Percentiles rank a stretch among this genome's conserved stretches.
Conservation (phyloP, 2,113 vertebrate species). For the Neotragus moschatus region DNA sequence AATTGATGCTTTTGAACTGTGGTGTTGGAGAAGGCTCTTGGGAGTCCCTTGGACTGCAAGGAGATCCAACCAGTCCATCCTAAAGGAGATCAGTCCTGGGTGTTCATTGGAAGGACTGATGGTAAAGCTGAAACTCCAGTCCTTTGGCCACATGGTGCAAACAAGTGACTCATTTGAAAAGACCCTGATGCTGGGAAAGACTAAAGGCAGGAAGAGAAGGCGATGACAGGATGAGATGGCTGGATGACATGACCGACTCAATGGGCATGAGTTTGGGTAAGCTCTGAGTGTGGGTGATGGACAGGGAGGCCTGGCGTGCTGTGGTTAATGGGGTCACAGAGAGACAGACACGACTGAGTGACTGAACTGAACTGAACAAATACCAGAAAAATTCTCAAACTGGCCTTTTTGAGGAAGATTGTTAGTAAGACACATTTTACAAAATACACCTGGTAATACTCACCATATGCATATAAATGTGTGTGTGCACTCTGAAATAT, state of each 20-base stretch:
- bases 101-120: too few relatives aligned
- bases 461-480: background rate
- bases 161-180: too few relatives aligned
- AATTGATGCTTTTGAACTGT: too few relatives aligned
- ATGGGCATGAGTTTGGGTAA: background rate
- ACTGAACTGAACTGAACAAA: background rate
- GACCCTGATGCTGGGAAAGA: too few relatives aligned
- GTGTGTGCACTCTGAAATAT: background rate
- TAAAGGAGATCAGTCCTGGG: too few relatives aligned
- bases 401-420: background rate
- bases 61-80: too few relatives aligned
- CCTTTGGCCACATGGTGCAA: too few relatives aligned
- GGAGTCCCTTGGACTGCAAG: too few relatives aligned
- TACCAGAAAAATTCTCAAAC: background rate
- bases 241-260: background rate
- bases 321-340: background rate
- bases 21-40: too few relatives aligned
- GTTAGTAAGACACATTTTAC: background rate
- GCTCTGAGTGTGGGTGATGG: background rate
- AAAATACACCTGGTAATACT: background rate
- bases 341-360: accelerated
- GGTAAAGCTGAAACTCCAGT: too few relatives aligned
- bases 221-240: too few relatives aligned
- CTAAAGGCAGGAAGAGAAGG: too few relatives aligned
- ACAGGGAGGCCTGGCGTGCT: background rate